These are phyloP conservation scores for Mormyrus iriodes DNA, from an alignment of 2,113 vertebrate genomes.

Conservation along the genomic window DNA sequence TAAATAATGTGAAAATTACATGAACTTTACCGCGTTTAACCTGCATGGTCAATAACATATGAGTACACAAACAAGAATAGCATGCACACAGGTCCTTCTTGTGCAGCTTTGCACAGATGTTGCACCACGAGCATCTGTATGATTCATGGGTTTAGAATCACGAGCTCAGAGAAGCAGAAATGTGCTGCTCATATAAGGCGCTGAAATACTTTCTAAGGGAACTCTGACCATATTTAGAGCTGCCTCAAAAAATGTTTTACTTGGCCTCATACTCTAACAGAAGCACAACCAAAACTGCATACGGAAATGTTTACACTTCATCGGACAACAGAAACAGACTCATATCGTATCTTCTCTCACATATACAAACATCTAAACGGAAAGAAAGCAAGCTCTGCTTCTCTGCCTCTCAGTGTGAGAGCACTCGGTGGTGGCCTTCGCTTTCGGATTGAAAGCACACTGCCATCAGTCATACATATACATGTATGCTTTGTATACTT, in stretches of 20 bases:
- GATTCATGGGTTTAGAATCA: constrained; percentile 11
- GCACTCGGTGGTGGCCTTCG: neutral
- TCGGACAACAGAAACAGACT: neutral
- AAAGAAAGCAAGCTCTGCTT: neutral
- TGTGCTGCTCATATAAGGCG: constrained; percentile 67
- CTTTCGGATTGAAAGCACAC: neutral
- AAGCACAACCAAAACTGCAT: constrained; percentile 43
- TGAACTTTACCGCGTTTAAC: neutral
- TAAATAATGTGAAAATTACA: neutral
- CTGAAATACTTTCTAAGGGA: constrained; percentile 57
- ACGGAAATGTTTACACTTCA: constrained; percentile 45
- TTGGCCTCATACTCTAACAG: constrained; percentile 44
- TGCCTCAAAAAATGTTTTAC: constrained; percentile 53
- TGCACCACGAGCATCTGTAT: neutral
- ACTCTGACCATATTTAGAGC: constrained; percentile 71
- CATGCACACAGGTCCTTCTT: neutral
- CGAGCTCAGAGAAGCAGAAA: constrained; percentile 30
- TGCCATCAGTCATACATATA: neutral
- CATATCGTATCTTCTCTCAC: neutral
- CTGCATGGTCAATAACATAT: neutral
- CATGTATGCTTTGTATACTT: neutral
- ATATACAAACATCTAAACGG: neutral
- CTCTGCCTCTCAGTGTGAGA: neutral
- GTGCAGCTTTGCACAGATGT: neutral
- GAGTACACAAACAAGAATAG: neutral